Base-by-base conservation (phyloP, 2,888 invertebrate species). In the Limulus polyphemus region DNA sequence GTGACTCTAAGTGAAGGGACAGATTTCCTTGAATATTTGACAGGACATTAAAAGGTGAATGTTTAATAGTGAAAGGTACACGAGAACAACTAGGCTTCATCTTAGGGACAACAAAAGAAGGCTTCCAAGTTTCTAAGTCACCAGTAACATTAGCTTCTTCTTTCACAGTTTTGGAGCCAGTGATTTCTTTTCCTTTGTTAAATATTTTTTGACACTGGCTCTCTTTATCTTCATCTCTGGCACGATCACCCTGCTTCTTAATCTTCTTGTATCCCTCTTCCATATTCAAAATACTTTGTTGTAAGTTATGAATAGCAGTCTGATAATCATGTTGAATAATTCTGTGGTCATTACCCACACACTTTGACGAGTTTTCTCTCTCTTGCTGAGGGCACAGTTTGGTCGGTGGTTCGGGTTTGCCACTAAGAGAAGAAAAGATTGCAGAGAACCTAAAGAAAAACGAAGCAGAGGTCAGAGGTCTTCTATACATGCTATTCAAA, bases 351-450 rank as follows among this genome's bases (percentile, higher is more conserved):
- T 32, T 32, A 10, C 51, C 12, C 3, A 55, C 46, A 50, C 60
- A 62, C 13, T 17, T 50, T 52, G 58, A n/a, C 4, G 46, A 58
- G 56, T 63, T 75, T 83, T 84, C 68, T 77, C 76, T 65, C 81
- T 81, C 70, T 80, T 81, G 74, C 81, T 81, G 74, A 83, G 58
- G 58, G 14, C 46, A n/a, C 49, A 48, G 16, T 14, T 57, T 51
- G 17, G 52, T 12, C 17, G n/a, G n/a, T 51, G 17, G 46, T 59
- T 61, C 64, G 47, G 83, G 74, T 83, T 83, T 74, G 56, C 65
- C 73, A 67, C 71, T 73, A 49, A 76, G 71, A 60, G 77, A 74
- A 59, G 78, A 77, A 70, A 78, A 77, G 48, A 77, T 77, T 62
- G 76, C 77, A 72, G 76, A 77, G 69, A 77, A 78, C 71, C 78